Conservation (phyloP, 2,888 invertebrate species). For the Scaptomyza tumidula region DNA sequence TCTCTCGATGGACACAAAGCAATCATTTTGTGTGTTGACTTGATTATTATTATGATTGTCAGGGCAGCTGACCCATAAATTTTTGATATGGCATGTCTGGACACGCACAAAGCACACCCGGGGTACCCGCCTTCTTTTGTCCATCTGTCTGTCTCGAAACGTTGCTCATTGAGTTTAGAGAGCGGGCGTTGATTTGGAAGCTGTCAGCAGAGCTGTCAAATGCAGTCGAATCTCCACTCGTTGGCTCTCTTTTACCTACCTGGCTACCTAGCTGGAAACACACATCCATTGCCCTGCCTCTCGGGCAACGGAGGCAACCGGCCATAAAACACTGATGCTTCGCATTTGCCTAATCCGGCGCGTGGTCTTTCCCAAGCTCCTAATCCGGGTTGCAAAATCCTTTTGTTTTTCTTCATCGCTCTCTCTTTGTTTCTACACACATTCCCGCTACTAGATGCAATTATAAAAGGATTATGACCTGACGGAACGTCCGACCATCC, state of each 20-base stretch:
- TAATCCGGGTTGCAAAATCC: constrained; percentile 68
- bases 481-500: background rate
- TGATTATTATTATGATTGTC: constrained; percentile 54
- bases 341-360: constrained; percentile 74
- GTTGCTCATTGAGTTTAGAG: constrained; percentile 43
- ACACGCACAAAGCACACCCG: constrained; percentile 21
- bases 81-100: constrained; percentile 29
- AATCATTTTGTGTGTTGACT: constrained; percentile 44
- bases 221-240: constrained; percentile 26
- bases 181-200: constrained; percentile 73
- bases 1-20: constrained; percentile 12
- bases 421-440: background rate
- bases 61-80: constrained; percentile 28
- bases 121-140: background rate
- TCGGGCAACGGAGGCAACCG: constrained; percentile 7
- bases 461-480: constrained; percentile 74
- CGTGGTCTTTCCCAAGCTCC: constrained; percentile 74
- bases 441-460: constrained; percentile 72
- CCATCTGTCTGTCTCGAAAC: background rate
- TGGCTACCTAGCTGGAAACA: constrained; percentile 30
- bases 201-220: constrained; percentile 72
- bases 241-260: constrained; percentile 43
- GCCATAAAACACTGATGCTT: constrained; percentile 71
- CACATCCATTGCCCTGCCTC: background rate
- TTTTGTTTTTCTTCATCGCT: constrained; percentile 54